Percentiles rank a stretch among this genome's conserved stretches.
Conservation (phyloP, 2,797 vertebrate genomes). For the Aythya fuligula region DNA sequence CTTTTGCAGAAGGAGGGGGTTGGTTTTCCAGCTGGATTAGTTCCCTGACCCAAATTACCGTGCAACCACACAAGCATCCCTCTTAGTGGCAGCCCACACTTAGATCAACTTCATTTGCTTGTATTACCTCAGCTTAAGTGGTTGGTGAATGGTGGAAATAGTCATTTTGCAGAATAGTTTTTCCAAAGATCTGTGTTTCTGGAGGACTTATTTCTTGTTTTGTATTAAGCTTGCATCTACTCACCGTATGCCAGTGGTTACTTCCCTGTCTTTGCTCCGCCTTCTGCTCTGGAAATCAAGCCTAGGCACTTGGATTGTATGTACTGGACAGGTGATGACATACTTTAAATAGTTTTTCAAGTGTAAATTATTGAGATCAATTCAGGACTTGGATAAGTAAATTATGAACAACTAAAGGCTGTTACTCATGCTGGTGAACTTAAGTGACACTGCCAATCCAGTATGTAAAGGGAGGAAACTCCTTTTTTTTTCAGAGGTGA, state of each 20-base stretch:
- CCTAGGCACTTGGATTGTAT: background rate
- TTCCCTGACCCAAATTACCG: conserved; percentile 47
- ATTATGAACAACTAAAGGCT: background rate
- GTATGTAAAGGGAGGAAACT: background rate
- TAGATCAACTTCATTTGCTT: background rate
- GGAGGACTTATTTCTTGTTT: background rate
- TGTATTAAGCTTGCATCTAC: background rate
- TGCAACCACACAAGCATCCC: background rate
- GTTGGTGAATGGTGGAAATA: background rate
- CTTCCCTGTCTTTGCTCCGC: background rate
- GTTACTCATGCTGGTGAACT: background rate
- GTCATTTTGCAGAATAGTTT: background rate
- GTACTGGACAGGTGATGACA: background rate
- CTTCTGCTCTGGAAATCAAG: background rate
- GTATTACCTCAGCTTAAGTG: background rate
- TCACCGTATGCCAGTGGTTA: background rate
- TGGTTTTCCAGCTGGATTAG: conserved; percentile 38
- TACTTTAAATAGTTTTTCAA: background rate
- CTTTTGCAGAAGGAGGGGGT: background rate
- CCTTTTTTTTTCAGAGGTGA: background rate
- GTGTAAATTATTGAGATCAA: background rate
- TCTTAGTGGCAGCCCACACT: background rate
- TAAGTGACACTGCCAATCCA: background rate
- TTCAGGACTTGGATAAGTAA: background rate
- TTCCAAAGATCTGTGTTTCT: background rate